phyloP scores from a whole-genome alignment of 2,888 invertebrate species.

The Aphodius granarius region DNA sequence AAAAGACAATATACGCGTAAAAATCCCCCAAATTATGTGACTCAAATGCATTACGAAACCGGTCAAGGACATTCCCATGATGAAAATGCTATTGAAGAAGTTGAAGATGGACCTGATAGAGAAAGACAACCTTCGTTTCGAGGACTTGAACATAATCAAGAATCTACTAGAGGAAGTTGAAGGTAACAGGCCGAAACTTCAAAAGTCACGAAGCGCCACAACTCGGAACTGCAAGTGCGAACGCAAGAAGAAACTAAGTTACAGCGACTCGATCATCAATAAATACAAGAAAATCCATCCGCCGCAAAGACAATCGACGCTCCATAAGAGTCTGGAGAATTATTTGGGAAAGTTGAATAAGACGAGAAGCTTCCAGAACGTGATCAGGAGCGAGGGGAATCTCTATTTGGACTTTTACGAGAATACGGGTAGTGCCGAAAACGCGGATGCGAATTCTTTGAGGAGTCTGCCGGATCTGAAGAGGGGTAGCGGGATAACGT shows the following conservation, averaged over 20 bases:
- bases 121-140: constrained; percentile 35
- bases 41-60: background rate
- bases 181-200: constrained; percentile 19
- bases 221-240: constrained; percentile 22
- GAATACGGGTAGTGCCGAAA: constrained; percentile 38
- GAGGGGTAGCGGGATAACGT: constrained; percentile 24
- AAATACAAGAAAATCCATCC: constrained; percentile 23
- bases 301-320: constrained; percentile 30
- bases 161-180: constrained; percentile 50
- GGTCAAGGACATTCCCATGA: constrained; percentile 57
- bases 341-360: constrained; percentile 31
- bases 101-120: constrained; percentile 33
- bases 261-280: constrained; percentile 32
- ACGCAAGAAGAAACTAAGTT: constrained; percentile 29
- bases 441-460: constrained; percentile 42
- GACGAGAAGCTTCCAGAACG: constrained; percentile 39
- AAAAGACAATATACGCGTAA: background rate
- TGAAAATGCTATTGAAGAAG: constrained; percentile 37
- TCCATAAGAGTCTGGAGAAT: constrained; percentile 37
- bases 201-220: constrained; percentile 15
- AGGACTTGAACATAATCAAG: constrained; percentile 50
- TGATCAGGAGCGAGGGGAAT: constrained; percentile 42
- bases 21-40: background rate
- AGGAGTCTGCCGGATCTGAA: constrained; percentile 26
- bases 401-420: constrained; percentile 47